Base-by-base conservation (phyloP, 53 echinoderm and acorn worm genomes). In the Echinometra lucunter region DNA sequence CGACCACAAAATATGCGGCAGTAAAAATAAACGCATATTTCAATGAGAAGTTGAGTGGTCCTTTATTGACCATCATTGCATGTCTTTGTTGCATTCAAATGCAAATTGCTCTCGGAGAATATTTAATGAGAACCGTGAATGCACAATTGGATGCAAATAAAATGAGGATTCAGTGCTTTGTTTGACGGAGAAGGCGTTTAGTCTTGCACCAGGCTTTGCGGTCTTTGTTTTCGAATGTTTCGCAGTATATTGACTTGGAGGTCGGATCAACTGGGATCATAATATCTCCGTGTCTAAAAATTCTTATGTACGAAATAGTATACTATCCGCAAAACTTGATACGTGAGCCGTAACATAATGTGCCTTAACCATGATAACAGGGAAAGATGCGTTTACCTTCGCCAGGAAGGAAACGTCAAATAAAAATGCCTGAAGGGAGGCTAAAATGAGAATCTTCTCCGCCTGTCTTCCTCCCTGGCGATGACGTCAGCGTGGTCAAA, bases 11-110 rank as follows among this genome's bases (percentile, higher is more conserved):
- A 49, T 49, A 85, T 85, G 49, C 85, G 45, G 53, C 4, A 85
- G n/a, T 17, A 47, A 81, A 42, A 81, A 81, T 2, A 81, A 44
- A 44, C 4, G 81, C 19, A 81, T 44, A 81, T 81, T 81, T 81
- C 81, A 81, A 81, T 81, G 38, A 19, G 81, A 81, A 12, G 49
- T 47, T 85, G 85, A 85, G 85, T 85, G 49, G n/a, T 13, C 21
- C 49, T 15, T 47, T 85, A 85, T 30, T 27, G 49, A 28, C 27
- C 49, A 45, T 49, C 53, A 85, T 85, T 13, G 47, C 85, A n/a
- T 49, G 53, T 85, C 85, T 85, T 85, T 85, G 85, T 85, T 28
- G 49, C 37, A 85, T 85, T 85, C 85, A 49, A 47, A 85, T 85
- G 85, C 85, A 85, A 49, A 85, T 85, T 28, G 85, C n/a, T 30